Base-by-base conservation (phyloP, 2,113 vertebrate genomes). In the Entosphenus tridentatus region DNA sequence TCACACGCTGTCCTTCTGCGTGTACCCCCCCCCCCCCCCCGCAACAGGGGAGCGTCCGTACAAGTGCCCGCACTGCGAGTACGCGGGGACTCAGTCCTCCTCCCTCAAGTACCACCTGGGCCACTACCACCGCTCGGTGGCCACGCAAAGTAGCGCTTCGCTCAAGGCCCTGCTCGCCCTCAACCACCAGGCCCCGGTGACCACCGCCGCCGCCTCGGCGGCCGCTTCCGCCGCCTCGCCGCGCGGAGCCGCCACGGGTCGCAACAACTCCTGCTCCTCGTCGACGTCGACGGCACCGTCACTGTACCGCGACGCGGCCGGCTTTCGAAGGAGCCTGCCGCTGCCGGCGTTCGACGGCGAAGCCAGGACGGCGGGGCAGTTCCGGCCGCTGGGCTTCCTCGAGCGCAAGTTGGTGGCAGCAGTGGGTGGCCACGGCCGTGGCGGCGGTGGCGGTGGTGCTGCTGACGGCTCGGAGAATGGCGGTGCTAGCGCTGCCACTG, bases 41-140 rank as follows among this genome's bases (percentile, higher is more conserved):
- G 55, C 18, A 56, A 56, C 70, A 92, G 88, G 88, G 10, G 88
- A 92, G 75, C 83, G 87, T 71, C 88, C 88, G 8, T 92, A 89
- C 79, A 92, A 90, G 78, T 90, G 88, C 69, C 88, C 88, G 54
- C 88, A 89, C 79, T 92, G 87, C 72, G 87, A 88, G 78, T 92
- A 89, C 13, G 88, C 87, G 0, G 88, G 88, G 56, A 89, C 87
- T 69, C 88, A 90, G 71, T 89, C 87, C 0, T 87, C 87, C 54
- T 92, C 88, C 1, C 81, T 92, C 70, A 92, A 90, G 75, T 92
- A 90, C 73, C 88, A 92, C 75, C 80, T 89, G 57, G 87, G 90
- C 76, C 81, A 87, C 17, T 87, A 92, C 74, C 88, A 90, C 76
- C 80, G 8, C 59, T 16, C 59, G n/a, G n/a, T 10, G 59, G 59